These are phyloP conservation scores for Saccostrea echinata DNA, from an alignment of 1,140 invertebrate species.

Conservation along the genomic window DNA sequence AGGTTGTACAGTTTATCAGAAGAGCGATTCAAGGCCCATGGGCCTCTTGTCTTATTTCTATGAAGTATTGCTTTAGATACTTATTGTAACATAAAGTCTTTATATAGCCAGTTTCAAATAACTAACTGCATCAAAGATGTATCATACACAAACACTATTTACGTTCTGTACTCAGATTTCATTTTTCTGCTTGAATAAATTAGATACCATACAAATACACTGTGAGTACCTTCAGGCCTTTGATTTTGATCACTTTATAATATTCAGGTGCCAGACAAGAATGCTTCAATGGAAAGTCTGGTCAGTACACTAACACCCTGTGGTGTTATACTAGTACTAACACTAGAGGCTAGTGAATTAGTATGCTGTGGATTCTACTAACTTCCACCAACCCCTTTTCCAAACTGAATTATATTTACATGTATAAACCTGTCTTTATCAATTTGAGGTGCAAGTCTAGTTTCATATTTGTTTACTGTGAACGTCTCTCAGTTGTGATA, in stretches of 20 bases:
- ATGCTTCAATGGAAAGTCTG: slow-evolving; percentile 47
- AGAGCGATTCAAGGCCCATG: no score
- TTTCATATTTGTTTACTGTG: background rate
- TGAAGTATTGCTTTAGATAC: no score
- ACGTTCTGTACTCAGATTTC: background rate
- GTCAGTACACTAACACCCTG: slow-evolving; percentile 32
- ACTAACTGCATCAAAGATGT: no score
- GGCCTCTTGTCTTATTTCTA: no score
- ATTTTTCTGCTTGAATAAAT: background rate
- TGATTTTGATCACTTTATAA: slow-evolving; percentile 12
- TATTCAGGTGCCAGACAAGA: slow-evolving; percentile 43
- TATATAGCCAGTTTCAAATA: no score
- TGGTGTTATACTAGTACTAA: slow-evolving; percentile 17
- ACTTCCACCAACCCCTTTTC: background rate
- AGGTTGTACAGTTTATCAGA: no score
- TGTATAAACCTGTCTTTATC: background rate
- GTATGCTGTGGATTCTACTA: background rate
- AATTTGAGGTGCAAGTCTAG: background rate
- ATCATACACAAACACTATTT: no score
- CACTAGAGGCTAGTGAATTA: slow-evolving; percentile 11
- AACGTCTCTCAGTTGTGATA: background rate
- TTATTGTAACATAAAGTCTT: no score
- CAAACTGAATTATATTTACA: background rate
- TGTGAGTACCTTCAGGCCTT: background rate
- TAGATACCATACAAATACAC: background rate